These are phyloP conservation scores for Artemia sinica DNA, from an alignment of 2,888 invertebrate genomes.

Conservation along the genomic window DNA sequence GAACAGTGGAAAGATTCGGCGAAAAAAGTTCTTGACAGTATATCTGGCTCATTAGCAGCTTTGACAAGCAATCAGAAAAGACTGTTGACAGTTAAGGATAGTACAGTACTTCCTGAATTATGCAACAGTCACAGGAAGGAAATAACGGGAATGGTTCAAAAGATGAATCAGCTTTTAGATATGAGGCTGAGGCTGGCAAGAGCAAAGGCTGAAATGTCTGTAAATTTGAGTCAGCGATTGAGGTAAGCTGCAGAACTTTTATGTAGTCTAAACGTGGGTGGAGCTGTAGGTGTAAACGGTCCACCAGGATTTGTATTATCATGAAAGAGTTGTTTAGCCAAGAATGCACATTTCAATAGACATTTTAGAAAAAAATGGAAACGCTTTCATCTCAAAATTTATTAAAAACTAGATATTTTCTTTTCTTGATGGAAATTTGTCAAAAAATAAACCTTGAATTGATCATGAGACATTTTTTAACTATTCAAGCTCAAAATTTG, in stretches of 20 bases:
- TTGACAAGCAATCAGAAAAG: slow-evolving; percentile 9
- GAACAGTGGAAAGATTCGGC: slow-evolving; percentile 12
- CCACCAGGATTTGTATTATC: too few relatives aligned
- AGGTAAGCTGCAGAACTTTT: neutral
- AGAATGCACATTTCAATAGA: too few relatives aligned
- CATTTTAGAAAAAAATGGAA: too few relatives aligned
- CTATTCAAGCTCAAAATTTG: too few relatives aligned
- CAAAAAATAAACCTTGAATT: too few relatives aligned
- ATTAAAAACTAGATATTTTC: too few relatives aligned
- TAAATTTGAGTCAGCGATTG: neutral
- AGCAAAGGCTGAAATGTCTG: slow-evolving; percentile 2
- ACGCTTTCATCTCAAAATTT: too few relatives aligned
- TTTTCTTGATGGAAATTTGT: too few relatives aligned
- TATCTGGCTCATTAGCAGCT: neutral
- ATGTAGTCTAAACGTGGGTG: too few relatives aligned
- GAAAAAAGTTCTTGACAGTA: neutral
- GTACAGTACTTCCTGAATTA: neutral
- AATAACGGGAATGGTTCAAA: neutral
- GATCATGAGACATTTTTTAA: too few relatives aligned
- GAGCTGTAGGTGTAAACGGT: too few relatives aligned
- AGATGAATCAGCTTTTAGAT: slow-evolving; percentile 13
- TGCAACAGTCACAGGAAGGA: slow-evolving; percentile 3
- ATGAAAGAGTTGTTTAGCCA: too few relatives aligned
- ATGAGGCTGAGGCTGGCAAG: neutral
- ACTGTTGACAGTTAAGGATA: neutral